A percentile compares a stretch with the other conserved stretches of the same genome.
Conservation (phyloP, 2,113 vertebrate genomes). For the Pongo abelii region DNA sequence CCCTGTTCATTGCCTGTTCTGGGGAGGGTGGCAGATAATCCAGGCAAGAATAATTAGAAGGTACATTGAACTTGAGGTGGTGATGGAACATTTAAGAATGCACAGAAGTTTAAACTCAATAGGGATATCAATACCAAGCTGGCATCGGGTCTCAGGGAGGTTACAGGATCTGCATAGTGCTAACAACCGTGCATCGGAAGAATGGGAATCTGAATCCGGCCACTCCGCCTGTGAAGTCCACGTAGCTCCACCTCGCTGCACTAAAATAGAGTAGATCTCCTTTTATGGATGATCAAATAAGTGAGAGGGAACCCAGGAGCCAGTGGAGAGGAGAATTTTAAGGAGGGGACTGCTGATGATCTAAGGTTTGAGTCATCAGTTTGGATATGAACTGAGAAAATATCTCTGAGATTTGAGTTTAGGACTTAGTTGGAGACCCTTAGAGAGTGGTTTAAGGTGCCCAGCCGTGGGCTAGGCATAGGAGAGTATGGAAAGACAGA, state of each 20-base stretch:
- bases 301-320: background rate
- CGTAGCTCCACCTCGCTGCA: background rate
- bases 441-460: background rate
- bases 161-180: background rate
- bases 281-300: background rate
- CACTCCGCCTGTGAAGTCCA: background rate
- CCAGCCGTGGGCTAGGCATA: background rate
- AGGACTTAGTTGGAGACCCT: background rate
- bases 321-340: background rate
- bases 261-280: background rate
- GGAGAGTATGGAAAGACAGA: background rate
- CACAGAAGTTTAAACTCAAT: background rate
- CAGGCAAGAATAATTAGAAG: background rate
- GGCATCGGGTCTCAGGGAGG: background rate
- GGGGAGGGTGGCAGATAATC: background rate
- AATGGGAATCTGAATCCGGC: background rate
- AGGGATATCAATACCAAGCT: background rate
- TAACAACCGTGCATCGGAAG: background rate
- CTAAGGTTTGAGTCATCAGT: background rate
- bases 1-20: background rate
- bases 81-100: background rate
- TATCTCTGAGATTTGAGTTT: background rate
- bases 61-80: background rate
- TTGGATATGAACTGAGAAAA: background rate
- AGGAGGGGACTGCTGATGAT: background rate